Evolutionary conservation across 2,888 invertebrate species (phyloP), one percentile per base, ranked within the genome.

Genomic region (Acrobasis consociella): DNA sequence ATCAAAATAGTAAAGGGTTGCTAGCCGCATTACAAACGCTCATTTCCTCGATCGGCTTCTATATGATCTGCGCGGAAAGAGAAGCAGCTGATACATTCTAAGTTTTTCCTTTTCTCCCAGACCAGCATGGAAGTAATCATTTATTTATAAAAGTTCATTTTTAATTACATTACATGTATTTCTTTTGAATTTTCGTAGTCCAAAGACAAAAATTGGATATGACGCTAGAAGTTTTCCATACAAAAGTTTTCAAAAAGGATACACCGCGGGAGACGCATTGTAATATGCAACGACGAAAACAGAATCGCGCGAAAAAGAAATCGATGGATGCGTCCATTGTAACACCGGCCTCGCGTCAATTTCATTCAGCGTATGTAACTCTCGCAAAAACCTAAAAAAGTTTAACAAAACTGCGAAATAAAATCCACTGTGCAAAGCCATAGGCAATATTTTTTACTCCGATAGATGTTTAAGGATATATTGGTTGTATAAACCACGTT

Each of bases 391-490:
- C 69, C 68, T 70, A 71, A 65, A 66, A 67, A 66, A 65, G 69
- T 68, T 68, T 69, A 65, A 69, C 69, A 66, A 62, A 66, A 69
- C 70, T 71, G 64, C 69, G 60, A 78, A 78, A 77, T 75, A 77
- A 80, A 78, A 80, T 71, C 76, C 75, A 76, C 78, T 75, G 75
- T 76, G 68, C 74, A 76, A 77, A 77, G 69, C 79, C 70, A 67
- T 71, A 65, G 77, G 72, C 75, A 78, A 80, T 78, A 81, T 77
- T 81, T n/a, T 80, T 76, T 77, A 76, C 70, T 66, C 67, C 69
- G 72, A 68, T 78, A 73, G 73, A 72, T 75, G 72, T 76, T 76
- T 79, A 75, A 74, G 76, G 71, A 64, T 77, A 74, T 76, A 75
- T 75, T 74, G 72, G 68, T 71, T 74, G 69, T 79, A 74, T 69